Evolutionary conservation across 2,113 vertebrate genomes (phyloP).

Genomic region (Isichthys henryi): DNA sequence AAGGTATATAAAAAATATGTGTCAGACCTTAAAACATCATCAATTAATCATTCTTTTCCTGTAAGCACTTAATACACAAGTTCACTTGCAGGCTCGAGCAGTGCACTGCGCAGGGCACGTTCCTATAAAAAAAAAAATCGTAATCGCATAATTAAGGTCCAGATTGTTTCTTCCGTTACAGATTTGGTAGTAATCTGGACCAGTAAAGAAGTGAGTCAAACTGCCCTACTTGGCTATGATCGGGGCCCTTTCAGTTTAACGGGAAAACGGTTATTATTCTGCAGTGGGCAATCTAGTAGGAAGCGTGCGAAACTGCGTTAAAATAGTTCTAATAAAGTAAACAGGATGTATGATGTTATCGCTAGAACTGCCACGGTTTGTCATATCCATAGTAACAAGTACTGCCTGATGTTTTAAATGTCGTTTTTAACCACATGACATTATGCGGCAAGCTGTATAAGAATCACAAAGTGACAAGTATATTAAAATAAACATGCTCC

Average conservation of each 20-base stretch:
- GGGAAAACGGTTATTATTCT: not conserved
- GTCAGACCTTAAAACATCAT: not conserved
- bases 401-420: not conserved
- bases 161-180: not conserved
- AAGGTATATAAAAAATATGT: not conserved
- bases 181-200: not conserved
- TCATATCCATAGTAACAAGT: not conserved
- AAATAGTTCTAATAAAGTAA: slow-evolving; percentile 4
- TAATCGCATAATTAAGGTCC: not conserved
- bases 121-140: not conserved
- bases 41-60: not conserved
- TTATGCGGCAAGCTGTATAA: not conserved
- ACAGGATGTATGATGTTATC: not conserved
- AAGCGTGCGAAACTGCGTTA: not conserved
- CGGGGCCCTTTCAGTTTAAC: not conserved
- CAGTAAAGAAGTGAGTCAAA: not conserved
- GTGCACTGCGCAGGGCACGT: not conserved
- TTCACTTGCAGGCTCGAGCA: not conserved
- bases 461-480: not conserved
- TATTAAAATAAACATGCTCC: not conserved
- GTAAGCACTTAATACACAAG: not conserved
- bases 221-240: not conserved
- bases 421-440: not conserved
- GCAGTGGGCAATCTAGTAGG: not conserved
- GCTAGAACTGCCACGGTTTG: not conserved